Conservation (phyloP, 1,140 invertebrate species). For the Pemphigus obesinymphae region DNA sequence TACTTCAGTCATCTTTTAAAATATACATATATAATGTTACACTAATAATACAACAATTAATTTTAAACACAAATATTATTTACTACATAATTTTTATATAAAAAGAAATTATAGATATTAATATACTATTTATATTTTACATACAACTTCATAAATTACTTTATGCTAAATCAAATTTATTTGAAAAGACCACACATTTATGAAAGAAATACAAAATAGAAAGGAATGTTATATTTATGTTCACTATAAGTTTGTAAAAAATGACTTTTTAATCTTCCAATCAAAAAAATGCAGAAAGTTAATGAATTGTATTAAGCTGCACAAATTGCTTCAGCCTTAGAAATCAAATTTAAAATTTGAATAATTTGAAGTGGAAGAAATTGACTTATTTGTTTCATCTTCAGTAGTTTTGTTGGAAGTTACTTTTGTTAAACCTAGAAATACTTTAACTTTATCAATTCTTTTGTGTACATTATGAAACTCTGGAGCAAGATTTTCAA, state of each 20-base stretch:
- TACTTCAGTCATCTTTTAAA: neutral
- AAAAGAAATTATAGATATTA: neutral
- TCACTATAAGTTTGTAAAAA: neutral
- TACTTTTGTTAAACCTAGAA: neutral
- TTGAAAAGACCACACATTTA: neutral
- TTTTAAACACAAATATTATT: neutral
- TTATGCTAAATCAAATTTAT: neutral
- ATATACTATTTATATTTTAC: neutral
- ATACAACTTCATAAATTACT: neutral
- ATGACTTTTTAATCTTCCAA: neutral
- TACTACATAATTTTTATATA: neutral
- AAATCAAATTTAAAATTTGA: conserved; percentile 17
- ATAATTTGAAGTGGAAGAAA: conserved; percentile 1
- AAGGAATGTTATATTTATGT: neutral
- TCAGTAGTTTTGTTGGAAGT: neutral
- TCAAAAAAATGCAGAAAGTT: neutral
- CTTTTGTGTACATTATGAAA: neutral
- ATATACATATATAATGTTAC: neutral
- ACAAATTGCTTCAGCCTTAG: conserved; percentile 1
- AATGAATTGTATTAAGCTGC: neutral
- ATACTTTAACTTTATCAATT: neutral
- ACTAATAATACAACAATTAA: neutral
- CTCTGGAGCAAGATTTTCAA: neutral
- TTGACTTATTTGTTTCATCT: neutral
- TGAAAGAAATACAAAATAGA: neutral